phyloP scores from a whole-genome alignment of 2,888 invertebrate species.

The Latheticus oryzae region DNA sequence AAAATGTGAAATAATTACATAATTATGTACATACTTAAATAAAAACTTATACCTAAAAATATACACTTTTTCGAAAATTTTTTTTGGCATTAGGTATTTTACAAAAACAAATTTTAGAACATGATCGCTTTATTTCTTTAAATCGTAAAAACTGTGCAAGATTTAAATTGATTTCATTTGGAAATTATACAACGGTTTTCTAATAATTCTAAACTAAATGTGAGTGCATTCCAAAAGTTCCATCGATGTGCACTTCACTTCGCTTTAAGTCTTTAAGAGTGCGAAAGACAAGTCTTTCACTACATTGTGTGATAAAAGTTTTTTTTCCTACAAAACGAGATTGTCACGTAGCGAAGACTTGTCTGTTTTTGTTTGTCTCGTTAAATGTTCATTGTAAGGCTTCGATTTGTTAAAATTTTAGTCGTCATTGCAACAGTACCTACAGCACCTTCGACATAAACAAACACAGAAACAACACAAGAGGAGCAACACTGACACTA shows the following conservation, averaged over 20 bases:
- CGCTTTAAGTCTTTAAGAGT: conserved; percentile 32
- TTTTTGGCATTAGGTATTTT: conserved; percentile 40
- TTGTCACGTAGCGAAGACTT: conserved; percentile 36
- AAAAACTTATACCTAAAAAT: conserved; percentile 48
- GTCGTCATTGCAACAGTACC: conserved; percentile 60
- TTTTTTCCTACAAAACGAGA: conserved; percentile 18
- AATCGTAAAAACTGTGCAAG: conserved; percentile 50
- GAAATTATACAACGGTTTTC: conserved; percentile 35
- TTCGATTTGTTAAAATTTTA: conserved; percentile 41
- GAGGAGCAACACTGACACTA: conserved; percentile 56
- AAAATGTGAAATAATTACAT: conserved; percentile 54
- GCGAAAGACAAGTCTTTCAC: conserved; percentile 20
- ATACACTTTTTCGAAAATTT: conserved; percentile 50
- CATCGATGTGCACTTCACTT: conserved; percentile 39
- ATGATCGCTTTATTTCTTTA: conserved; percentile 47
- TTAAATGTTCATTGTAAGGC: conserved; percentile 43
- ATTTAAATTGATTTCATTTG: conserved; percentile 31
- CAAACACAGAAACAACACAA: conserved; percentile 63
- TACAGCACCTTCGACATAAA: conserved; percentile 62
- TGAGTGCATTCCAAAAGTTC: conserved; percentile 37
- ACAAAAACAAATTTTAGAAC: conserved; percentile 52
- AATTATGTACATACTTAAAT: conserved; percentile 51
- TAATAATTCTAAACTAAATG: conserved; percentile 32
- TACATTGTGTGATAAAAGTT: conserved; percentile 15
- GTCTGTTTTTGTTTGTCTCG: conserved; percentile 11